Conservation (phyloP, 2,888 invertebrate genomes). For the Serripes groenlandicus region DNA sequence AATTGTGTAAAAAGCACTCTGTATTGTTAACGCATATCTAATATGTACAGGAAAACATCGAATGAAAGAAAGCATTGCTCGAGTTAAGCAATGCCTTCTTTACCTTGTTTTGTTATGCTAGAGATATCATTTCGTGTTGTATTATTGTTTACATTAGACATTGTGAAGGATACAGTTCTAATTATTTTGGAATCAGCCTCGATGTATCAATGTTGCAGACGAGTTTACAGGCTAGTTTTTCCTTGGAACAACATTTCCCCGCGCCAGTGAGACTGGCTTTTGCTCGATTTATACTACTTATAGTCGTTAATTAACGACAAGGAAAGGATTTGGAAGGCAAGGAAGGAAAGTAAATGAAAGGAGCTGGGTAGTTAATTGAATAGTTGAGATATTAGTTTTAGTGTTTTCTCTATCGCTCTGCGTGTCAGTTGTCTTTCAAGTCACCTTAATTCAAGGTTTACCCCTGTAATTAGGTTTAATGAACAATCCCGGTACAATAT, state of each 20-base stretch:
- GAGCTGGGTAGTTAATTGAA: background rate
- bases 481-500: too few species aligned
- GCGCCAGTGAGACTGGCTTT: slow-evolving; percentile 14
- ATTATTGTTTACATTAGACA: too few species aligned
- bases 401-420: background rate
- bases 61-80: too few species aligned
- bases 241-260: background rate
- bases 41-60: too few species aligned
- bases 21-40: too few species aligned
- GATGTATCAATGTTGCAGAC: background rate
- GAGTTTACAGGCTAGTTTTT: background rate
- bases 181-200: background rate
- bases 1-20: too few species aligned
- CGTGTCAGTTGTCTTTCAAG: background rate
- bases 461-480: too few species aligned
- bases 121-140: too few species aligned
- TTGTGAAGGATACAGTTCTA: background rate
- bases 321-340: background rate
- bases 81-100: too few species aligned
- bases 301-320: slow-evolving; percentile 6
- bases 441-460: too few species aligned
- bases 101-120: too few species aligned
- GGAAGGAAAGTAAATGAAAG: background rate
- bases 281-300: background rate
- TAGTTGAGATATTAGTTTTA: background rate